These are phyloP conservation scores for Muntiacus muntjak DNA, from an alignment of 2,113 vertebrate genomes.

Conservation along the genomic window DNA sequence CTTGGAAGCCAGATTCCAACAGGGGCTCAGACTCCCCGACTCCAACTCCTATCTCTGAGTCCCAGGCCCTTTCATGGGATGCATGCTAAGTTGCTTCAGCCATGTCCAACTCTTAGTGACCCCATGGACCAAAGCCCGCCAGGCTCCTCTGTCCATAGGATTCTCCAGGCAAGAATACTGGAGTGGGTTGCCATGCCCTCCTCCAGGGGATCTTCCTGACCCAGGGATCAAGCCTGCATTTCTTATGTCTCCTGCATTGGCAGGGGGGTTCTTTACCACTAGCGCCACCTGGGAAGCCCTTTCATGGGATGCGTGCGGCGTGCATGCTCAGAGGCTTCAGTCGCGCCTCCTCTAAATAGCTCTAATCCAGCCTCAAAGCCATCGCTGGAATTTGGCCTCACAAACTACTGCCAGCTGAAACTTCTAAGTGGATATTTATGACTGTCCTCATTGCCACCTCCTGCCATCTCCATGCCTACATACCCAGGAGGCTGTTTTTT, in stretches of 20 bases:
- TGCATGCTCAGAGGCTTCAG: accelerated
- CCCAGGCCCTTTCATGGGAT: neutral
- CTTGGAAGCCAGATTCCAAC: neutral
- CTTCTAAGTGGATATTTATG: neutral
- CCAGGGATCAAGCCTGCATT: too few relatives aligned
- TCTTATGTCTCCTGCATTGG: neutral
- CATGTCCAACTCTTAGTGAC: too few relatives aligned
- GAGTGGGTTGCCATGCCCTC: too few relatives aligned
- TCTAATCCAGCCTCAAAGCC: neutral
- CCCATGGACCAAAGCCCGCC: too few relatives aligned
- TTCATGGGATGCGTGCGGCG: neutral
- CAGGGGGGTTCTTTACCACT: neutral
- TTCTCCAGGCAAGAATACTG: too few relatives aligned
- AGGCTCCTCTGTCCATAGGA: too few relatives aligned
- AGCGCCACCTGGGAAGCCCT: neutral
- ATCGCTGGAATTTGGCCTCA: neutral
- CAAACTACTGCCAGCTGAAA: neutral
- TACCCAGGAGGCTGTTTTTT: neutral
- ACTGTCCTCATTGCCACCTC: neutral
- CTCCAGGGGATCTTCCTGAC: too few relatives aligned
- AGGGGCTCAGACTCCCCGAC: neutral
- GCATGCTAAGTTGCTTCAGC: too few relatives aligned
- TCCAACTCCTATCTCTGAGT: neutral
- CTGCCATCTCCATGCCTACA: neutral
- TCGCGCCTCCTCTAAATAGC: neutral